Evolutionary conservation across 1,140 invertebrate genomes (phyloP).

Genomic region (Heliconius hermathena): DNA sequence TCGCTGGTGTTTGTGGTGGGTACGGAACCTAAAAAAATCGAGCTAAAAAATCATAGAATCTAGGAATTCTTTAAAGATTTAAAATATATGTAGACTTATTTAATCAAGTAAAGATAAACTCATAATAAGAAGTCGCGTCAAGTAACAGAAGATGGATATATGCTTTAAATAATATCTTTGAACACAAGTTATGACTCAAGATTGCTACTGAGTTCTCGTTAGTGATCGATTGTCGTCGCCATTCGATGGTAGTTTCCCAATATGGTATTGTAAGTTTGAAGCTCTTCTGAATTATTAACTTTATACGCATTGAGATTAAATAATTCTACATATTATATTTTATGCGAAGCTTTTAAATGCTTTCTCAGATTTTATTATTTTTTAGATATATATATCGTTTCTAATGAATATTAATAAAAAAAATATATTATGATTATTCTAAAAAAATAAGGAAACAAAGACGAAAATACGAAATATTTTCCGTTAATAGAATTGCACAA

Average conservation of each 20-base stretch:
- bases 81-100: too few relatives aligned
- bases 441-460: background rate
- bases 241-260: conserved; percentile 47
- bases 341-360: too few relatives aligned
- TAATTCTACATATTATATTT: too few relatives aligned
- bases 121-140: background rate
- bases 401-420: too few relatives aligned
- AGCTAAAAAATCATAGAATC: too few relatives aligned
- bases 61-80: too few relatives aligned
- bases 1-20: too few relatives aligned
- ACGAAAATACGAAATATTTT: background rate
- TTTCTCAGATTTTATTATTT: too few relatives aligned
- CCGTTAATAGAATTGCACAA: conserved; percentile 22
- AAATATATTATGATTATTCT: too few relatives aligned
- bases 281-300: conserved; percentile 34
- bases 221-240: conserved; percentile 61
- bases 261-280: conserved; percentile 43
- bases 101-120: too few relatives aligned
- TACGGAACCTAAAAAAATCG: too few relatives aligned
- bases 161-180: background rate
- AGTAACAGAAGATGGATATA: background rate
- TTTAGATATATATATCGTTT: too few relatives aligned
- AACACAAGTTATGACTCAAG: background rate
- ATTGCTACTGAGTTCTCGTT: conserved; percentile 37
- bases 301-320: background rate